phyloP scores from a whole-genome alignment of 2,888 invertebrate species.

The Cephus pygmeus region DNA sequence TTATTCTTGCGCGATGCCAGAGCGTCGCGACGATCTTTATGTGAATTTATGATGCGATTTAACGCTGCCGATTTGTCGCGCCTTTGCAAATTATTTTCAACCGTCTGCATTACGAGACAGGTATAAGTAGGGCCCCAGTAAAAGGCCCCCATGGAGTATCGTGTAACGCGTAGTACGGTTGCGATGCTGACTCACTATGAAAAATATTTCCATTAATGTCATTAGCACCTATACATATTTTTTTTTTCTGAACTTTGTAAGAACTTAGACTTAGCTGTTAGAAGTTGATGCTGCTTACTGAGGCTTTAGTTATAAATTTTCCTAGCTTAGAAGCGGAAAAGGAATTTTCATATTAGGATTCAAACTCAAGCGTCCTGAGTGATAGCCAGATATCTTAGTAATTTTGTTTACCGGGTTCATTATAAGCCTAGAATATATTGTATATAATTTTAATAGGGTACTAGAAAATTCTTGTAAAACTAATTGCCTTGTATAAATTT shows the following conservation, averaged over 20 bases:
- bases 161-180: not conserved
- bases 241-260: not conserved
- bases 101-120: not conserved
- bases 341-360: constrained; percentile 63
- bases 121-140: not conserved
- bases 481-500: not conserved
- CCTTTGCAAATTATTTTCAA: not conserved
- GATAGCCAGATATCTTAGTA: constrained; percentile 73
- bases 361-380: constrained; percentile 74
- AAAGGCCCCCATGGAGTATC: not conserved
- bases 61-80: not conserved
- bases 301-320: not conserved
- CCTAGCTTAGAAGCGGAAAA: constrained; percentile 29
- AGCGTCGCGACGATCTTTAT: not conserved
- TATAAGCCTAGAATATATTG: not conserved
- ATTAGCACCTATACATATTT: not conserved
- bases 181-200: not conserved
- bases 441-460: not conserved
- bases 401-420: constrained; percentile 47
- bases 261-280: not conserved
- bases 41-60: not conserved
- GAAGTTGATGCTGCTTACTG: not conserved
- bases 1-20: not conserved
- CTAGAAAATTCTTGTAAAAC: not conserved
- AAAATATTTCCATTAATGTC: not conserved